Conservation (phyloP, 1,140 invertebrate genomes). For the Drosophila parabipectinata region DNA sequence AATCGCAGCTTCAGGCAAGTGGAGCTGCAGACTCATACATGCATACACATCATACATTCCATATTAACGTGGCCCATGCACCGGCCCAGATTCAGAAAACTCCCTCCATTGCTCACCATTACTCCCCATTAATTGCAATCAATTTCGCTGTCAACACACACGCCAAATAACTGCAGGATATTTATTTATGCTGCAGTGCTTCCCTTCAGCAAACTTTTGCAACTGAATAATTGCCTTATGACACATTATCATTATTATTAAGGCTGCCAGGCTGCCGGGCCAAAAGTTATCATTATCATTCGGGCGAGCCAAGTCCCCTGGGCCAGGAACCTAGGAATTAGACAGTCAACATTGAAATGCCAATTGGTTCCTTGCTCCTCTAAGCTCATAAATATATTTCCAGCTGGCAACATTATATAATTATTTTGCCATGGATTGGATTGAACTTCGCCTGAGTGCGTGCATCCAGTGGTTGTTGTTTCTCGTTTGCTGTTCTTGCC, state of each 20-base stretch:
- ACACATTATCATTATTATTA: slow-evolving; percentile 83
- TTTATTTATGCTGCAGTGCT: slow-evolving; percentile 67
- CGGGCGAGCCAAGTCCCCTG: slow-evolving; percentile 33
- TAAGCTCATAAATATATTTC: slow-evolving; percentile 67
- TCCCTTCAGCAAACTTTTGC: slow-evolving; percentile 60
- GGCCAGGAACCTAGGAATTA: slow-evolving; percentile 52
- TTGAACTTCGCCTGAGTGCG: slow-evolving; percentile 32
- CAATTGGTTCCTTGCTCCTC: slow-evolving; percentile 18
- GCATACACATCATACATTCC: slow-evolving; percentile 1
- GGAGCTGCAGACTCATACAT: neutral
- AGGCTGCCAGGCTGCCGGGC: slow-evolving; percentile 29
- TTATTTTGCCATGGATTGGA: slow-evolving; percentile 62
- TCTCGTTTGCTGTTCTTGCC: slow-evolving; percentile 29
- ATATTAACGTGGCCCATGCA: slow-evolving; percentile 2
- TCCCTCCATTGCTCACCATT: neutral
- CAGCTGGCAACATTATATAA: slow-evolving; percentile 74
- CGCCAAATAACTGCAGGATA: slow-evolving; percentile 79
- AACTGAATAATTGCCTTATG: slow-evolving; percentile 83
- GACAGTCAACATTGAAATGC: slow-evolving; percentile 43
- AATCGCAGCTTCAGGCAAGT: slow-evolving; percentile 9
- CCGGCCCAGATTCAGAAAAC: neutral
- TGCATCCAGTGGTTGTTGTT: slow-evolving; percentile 18
- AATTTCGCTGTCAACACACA: slow-evolving; percentile 82
- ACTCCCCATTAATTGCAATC: slow-evolving; percentile 74
- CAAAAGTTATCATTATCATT: slow-evolving; percentile 60